phyloP scores from a whole-genome alignment of 92 coral and sea anemone genomes.

The Umimayanthus kanabou region DNA sequence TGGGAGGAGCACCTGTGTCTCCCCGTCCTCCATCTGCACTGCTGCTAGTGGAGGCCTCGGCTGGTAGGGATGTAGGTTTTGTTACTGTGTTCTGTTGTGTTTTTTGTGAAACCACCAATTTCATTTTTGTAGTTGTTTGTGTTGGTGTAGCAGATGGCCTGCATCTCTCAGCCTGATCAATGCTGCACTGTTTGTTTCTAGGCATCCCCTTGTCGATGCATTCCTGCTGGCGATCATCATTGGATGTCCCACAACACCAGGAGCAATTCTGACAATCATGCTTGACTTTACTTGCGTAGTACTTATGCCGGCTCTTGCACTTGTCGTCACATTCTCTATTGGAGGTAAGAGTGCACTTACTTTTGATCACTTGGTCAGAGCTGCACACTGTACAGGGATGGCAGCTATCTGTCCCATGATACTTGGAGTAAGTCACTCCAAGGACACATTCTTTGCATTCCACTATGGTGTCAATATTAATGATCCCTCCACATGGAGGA shows the following conservation, averaged over 20 bases:
- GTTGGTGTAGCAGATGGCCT: not conserved
- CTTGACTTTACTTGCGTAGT: conserved; percentile 42
- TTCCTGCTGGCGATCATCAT: conserved; percentile 50
- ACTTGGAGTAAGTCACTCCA: too few species aligned
- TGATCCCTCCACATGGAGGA: too few species aligned
- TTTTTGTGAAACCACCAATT: too few species aligned
- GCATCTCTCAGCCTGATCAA: conserved; percentile 2
- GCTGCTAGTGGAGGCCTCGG: too few species aligned
- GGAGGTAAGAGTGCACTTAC: conserved; percentile 35
- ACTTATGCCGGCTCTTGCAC: conserved; percentile 62
- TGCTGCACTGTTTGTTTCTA: conserved; percentile 54
- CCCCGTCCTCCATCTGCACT: not conserved
- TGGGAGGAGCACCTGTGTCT: not conserved
- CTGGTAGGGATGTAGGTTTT: not conserved
- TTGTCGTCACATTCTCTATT: conserved; percentile 57
- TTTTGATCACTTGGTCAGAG: conserved; percentile 59
- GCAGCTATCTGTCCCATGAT: too few species aligned
- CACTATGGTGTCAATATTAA: too few species aligned
- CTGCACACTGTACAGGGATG: conserved; percentile 55
- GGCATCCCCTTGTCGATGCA: conserved; percentile 69
- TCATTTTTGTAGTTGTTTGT: not conserved
- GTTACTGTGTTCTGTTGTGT: not conserved
- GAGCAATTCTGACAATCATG: conserved; percentile 67
- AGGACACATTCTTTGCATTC: too few species aligned
- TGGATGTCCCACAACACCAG: conserved; percentile 66